phyloP scores from a whole-genome alignment of 2,797 vertebrate species.

The Karalla daura region DNA sequence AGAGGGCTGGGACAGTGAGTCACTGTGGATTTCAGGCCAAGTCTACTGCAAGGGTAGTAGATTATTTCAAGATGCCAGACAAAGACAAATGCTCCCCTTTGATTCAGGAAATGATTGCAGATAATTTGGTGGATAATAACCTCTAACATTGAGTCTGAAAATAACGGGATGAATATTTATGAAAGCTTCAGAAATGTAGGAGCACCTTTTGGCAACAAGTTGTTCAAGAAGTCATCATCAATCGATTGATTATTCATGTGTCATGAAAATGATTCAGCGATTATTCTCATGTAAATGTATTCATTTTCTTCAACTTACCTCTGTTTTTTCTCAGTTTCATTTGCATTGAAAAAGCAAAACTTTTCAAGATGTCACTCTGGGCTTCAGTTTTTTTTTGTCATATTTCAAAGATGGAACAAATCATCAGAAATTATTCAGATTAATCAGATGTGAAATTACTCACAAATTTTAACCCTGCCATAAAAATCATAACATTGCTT shows the following conservation, averaged over 20 bases:
- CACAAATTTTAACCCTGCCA: background rate
- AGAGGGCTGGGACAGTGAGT: background rate
- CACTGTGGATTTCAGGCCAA: background rate
- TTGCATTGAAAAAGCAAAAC: no score
- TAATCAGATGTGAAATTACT: no score
- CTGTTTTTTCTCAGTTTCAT: no score
- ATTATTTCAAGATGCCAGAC: background rate
- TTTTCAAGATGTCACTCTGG: no score
- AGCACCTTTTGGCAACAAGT: background rate
- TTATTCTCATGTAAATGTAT: background rate
- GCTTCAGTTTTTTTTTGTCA: no score
- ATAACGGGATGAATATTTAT: background rate
- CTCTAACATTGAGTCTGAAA: background rate
- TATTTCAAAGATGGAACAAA: no score
- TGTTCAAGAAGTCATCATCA: background rate
- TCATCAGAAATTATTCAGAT: no score
- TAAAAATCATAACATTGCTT: background rate
- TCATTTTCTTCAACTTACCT: no score
- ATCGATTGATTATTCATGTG: background rate
- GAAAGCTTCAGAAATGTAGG: background rate
- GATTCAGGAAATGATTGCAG: slow-evolving; percentile 1
- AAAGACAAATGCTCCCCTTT: background rate
- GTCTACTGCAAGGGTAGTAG: background rate
- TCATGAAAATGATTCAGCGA: background rate
- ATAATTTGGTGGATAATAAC: background rate